Evolutionary conservation across 30 jellyfish, hydroid and myxozoan species (phyloP).

Genomic region (Hydractinia echinata): DNA sequence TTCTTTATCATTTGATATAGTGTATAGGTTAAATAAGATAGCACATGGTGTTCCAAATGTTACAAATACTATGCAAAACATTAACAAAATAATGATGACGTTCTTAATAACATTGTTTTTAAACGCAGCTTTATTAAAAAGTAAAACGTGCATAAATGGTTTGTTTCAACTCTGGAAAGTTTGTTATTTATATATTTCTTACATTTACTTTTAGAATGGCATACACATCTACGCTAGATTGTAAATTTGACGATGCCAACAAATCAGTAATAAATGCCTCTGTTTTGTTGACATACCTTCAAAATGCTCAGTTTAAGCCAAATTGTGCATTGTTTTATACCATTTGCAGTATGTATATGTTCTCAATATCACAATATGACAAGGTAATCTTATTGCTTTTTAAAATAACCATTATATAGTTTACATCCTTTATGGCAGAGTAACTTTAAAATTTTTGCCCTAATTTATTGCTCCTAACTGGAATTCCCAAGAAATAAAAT

Average conservation of each 20-base stretch:
- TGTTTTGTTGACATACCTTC: constrained; percentile 35
- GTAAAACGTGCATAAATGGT: too few relatives aligned
- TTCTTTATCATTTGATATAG: too few relatives aligned
- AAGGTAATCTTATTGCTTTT: constrained; percentile 47
- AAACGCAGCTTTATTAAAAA: too few relatives aligned
- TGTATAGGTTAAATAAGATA: too few relatives aligned
- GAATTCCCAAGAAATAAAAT: not conserved
- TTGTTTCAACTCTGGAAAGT: too few relatives aligned
- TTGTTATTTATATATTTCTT: not conserved
- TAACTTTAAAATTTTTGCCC: too few relatives aligned
- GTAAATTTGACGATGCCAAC: constrained; percentile 84
- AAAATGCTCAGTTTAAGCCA: constrained; percentile 10
- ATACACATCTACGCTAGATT: constrained; percentile 71
- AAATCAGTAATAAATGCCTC: constrained; percentile 52
- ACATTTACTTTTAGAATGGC: constrained; percentile 34
- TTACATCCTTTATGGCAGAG: too few relatives aligned
- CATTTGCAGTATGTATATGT: constrained; percentile 60
- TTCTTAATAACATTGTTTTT: too few relatives aligned
- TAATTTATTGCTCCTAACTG: not conserved
- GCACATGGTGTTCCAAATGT: too few relatives aligned
- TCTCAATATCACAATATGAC: constrained; percentile 76
- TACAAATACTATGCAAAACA: too few relatives aligned
- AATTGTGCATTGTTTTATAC: constrained; percentile 62
- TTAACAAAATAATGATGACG: too few relatives aligned
- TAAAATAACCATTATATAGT: too few relatives aligned